A percentile compares a stretch with the other conserved stretches of the same genome.
These are phyloP conservation scores for Drosophila helvetica DNA, from an alignment of 2,888 invertebrate species.

Conservation along the genomic window DNA sequence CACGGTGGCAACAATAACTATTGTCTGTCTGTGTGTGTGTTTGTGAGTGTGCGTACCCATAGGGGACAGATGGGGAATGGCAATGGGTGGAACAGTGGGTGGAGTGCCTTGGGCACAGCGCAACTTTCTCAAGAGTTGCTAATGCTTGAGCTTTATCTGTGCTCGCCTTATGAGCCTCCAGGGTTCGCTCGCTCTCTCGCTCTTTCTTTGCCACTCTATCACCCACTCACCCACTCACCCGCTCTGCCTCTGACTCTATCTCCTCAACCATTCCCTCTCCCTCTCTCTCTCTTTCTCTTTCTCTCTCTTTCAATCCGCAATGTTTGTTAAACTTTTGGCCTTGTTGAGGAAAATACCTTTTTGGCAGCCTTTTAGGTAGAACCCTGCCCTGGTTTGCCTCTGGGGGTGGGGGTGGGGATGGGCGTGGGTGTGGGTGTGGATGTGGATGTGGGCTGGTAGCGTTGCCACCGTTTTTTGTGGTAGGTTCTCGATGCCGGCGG, in stretches of 20 bases:
- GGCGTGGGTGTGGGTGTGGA: constrained; percentile 10
- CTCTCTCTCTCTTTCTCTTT: neutral
- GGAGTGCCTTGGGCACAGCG: constrained; percentile 55
- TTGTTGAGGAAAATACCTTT: constrained; percentile 54
- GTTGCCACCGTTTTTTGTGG: constrained; percentile 36
- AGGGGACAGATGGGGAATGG: neutral
- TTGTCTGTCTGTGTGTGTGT: constrained; percentile 14
- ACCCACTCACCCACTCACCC: neutral
- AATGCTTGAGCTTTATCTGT: constrained; percentile 71
- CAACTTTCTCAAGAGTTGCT: constrained; percentile 73
- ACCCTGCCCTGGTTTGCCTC: constrained; percentile 13
- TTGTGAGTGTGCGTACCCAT: neutral
- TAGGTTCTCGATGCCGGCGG: constrained; percentile 56
- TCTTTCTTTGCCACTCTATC: neutral
- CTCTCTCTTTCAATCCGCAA: constrained; percentile 20
- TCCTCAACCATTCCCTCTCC: neutral
- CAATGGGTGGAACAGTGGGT: too few species aligned
- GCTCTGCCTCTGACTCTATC: neutral
- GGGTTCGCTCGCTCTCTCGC: constrained; percentile 11
- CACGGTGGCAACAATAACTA: constrained; percentile 26
- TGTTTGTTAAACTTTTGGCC: constrained; percentile 61
- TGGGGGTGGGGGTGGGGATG: constrained; percentile 11
- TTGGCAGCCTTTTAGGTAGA: constrained; percentile 51
- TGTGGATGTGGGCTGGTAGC: constrained; percentile 27
- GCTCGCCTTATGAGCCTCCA: constrained; percentile 56